These are phyloP conservation scores for Philereme vetulata DNA, from an alignment of 2,888 invertebrate genomes.

Conservation along the genomic window DNA sequence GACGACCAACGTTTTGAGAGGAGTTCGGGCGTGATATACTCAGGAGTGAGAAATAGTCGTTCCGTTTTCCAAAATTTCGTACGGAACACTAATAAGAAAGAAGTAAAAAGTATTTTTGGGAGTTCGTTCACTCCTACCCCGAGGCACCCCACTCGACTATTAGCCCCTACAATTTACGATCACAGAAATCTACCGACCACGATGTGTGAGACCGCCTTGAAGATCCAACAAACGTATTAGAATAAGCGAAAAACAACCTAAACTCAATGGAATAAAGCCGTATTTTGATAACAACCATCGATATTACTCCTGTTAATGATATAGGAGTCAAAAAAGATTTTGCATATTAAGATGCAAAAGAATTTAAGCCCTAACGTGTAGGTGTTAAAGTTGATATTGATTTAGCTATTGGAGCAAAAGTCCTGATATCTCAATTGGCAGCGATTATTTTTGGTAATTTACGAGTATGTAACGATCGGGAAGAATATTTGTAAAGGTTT, in stretches of 20 bases:
- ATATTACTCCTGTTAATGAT: constrained; percentile 45
- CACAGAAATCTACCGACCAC: constrained; percentile 55
- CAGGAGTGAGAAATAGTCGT: no score
- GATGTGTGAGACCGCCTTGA: constrained; percentile 71
- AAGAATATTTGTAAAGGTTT: constrained; percentile 56
- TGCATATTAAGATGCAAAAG: constrained; percentile 41
- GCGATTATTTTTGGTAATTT: constrained; percentile 62
- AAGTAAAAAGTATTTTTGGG: constrained; percentile 44
- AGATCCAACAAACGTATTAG: constrained; percentile 34
- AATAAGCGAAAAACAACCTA: constrained; percentile 27
- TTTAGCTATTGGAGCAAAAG: constrained; percentile 18
- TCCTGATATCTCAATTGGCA: constrained; percentile 70
- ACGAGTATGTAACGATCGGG: constrained; percentile 55
- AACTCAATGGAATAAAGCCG: constrained; percentile 18
- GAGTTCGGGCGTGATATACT: background rate
- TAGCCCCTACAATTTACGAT: constrained; percentile 66
- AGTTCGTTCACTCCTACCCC: constrained; percentile 66
- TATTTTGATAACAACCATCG: constrained; percentile 24
- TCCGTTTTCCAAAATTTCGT: no score
- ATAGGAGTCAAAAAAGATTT: constrained; percentile 44
- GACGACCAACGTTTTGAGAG: no score
- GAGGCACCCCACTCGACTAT: constrained; percentile 63
- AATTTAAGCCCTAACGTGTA: constrained; percentile 36
- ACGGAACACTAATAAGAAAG: constrained; percentile 31
- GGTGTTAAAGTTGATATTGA: constrained; percentile 46